phyloP scores from a whole-genome alignment of 2,113 vertebrate genomes.

The Polypterus bichir region DNA sequence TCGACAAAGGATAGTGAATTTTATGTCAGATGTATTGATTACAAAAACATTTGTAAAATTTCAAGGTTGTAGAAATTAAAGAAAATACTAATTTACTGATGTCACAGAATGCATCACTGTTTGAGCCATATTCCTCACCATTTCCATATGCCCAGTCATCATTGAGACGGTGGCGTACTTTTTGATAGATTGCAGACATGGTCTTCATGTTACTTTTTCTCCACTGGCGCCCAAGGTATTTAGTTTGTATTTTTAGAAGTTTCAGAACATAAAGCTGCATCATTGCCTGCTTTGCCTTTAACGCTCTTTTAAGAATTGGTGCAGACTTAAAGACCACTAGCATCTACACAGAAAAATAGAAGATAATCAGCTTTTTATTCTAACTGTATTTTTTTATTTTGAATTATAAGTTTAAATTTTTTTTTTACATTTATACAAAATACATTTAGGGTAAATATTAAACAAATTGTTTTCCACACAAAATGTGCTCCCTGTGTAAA shows the following conservation, averaged over 20 bases:
- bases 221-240: constrained; percentile 69
- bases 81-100: too few species aligned
- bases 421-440: too few species aligned
- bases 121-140: constrained; percentile 37
- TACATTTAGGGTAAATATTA: too few species aligned
- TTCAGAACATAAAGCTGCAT: constrained; percentile 90
- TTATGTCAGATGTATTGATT: too few species aligned
- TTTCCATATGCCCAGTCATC: constrained; percentile 82
- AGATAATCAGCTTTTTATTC: not conserved
- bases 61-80: too few species aligned
- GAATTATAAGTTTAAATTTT: too few species aligned
- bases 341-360: constrained; percentile 54
- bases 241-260: constrained; percentile 72
- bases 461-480: too few species aligned
- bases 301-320: constrained; percentile 84
- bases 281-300: constrained; percentile 96
- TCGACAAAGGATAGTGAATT: too few species aligned
- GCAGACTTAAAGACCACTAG: constrained; percentile 95
- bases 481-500: not conserved
- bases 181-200: constrained; percentile 82
- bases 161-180: constrained; percentile 73
- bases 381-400: too few species aligned
- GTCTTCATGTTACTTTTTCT: constrained; percentile 81
- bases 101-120: too few species aligned
- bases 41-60: too few species aligned